A percentile compares a stretch with the other conserved stretches of the same genome.
Conservation (phyloP, 2,888 invertebrate genomes). For the Nebria brevicollis region DNA sequence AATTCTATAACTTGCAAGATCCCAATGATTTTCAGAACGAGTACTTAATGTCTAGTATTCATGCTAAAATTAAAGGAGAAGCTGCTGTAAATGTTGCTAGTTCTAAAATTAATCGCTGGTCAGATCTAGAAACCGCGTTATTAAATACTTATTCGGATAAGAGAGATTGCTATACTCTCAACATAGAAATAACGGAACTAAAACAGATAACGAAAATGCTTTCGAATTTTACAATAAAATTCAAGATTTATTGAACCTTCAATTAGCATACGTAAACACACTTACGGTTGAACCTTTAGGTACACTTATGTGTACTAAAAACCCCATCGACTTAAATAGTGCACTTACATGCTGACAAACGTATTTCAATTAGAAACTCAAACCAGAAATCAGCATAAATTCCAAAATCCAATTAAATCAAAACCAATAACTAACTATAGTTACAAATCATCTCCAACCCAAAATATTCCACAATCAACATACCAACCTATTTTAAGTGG, state of each 20-base stretch:
- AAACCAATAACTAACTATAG: no score
- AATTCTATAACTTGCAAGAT: constrained; percentile 19
- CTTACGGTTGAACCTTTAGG: no score
- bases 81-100: constrained; percentile 46
- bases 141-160: constrained; percentile 48
- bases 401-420: no score
- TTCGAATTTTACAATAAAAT: constrained; percentile 42
- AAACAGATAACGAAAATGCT: constrained; percentile 36
- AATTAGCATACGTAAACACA: no score
- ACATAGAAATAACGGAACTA: constrained; percentile 31
- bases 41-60: constrained; percentile 28
- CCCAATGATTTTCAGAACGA: constrained; percentile 24
- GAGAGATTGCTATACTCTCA: constrained; percentile 42
- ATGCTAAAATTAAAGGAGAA: constrained; percentile 47
- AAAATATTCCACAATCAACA: no score
- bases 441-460: no score
- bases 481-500: neutral
- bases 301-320: no score
- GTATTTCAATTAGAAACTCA: no score
- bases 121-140: constrained; percentile 44
- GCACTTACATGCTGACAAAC: no score
- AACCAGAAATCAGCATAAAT: no score
- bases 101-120: constrained; percentile 28
- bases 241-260: no score
- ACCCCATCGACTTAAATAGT: no score